Evolutionary conservation across 1,140 invertebrate genomes (phyloP).

Genomic region (Heliconius melpomene): DNA sequence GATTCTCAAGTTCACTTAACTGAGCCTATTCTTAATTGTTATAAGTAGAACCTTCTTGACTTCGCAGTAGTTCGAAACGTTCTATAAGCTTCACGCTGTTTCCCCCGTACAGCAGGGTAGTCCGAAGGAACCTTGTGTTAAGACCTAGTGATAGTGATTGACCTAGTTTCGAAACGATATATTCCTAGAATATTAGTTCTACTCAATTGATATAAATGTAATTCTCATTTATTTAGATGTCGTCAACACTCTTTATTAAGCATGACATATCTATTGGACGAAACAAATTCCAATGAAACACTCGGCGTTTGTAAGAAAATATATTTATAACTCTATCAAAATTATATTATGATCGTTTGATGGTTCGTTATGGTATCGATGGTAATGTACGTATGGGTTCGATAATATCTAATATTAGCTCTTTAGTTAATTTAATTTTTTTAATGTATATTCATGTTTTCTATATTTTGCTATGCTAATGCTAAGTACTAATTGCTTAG

Average conservation of each 20-base stretch:
- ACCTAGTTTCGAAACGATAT: not conserved
- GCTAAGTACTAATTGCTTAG: too few relatives aligned
- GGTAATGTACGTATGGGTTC: too few relatives aligned
- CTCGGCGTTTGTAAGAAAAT: not conserved
- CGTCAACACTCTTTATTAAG: constrained; percentile 17
- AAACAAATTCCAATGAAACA: constrained; percentile 34
- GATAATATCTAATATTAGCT: too few relatives aligned
- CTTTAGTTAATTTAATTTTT: too few relatives aligned
- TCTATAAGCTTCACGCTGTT: too few relatives aligned
- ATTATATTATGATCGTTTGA: too few relatives aligned
- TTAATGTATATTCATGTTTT: too few relatives aligned
- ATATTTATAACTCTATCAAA: not conserved
- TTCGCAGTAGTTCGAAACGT: not conserved
- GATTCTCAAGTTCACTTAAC: not conserved
- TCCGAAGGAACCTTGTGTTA: too few relatives aligned
- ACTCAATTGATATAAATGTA: constrained; percentile 8
- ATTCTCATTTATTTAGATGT: constrained; percentile 1
- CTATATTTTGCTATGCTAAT: too few relatives aligned
- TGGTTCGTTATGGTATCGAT: too few relatives aligned
- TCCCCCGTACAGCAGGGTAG: too few relatives aligned
- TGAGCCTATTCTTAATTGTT: not conserved
- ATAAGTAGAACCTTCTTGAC: not conserved
- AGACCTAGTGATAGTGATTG: too few relatives aligned
- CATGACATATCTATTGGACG: constrained; percentile 33
- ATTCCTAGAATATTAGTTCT: not conserved